Evolutionary conservation across 2,888 invertebrate genomes (phyloP).

Genomic region (Habroteleia sp.): DNA sequence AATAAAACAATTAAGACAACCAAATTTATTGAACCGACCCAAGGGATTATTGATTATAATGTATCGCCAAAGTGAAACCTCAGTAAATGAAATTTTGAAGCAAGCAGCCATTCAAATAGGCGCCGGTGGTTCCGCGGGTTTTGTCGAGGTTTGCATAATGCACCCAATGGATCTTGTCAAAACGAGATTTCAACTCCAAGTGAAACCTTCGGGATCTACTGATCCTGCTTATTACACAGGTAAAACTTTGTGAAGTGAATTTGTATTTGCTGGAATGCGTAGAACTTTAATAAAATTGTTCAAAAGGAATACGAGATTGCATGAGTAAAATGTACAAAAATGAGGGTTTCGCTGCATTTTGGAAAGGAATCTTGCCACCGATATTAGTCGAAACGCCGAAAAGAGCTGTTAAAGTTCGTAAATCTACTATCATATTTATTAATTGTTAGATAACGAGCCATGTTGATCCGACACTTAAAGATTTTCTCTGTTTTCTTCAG

Average conservation of each 20-base stretch:
- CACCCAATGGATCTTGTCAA: slow-evolving; percentile 97
- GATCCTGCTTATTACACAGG: slow-evolving; percentile 80
- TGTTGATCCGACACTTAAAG: too few relatives aligned
- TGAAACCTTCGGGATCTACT: slow-evolving; percentile 74
- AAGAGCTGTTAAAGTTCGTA: slow-evolving; percentile 90
- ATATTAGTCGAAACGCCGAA: slow-evolving; percentile 97
- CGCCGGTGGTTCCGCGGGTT: slow-evolving; percentile 94
- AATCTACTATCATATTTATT: slow-evolving; percentile 12
- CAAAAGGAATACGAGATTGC: slow-evolving; percentile 90
- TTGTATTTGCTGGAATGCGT: too few relatives aligned
- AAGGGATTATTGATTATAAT: slow-evolving; percentile 23
- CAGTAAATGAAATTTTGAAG: slow-evolving; percentile 80
- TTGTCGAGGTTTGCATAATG: slow-evolving; percentile 97
- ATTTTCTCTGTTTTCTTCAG: slow-evolving; percentile 78
- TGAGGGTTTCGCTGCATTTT: slow-evolving; percentile 92
- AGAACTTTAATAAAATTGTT: too few relatives aligned
- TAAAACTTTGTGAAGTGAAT: too few relatives aligned
- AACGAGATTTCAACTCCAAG: slow-evolving; percentile 92
- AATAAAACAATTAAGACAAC: too few relatives aligned
- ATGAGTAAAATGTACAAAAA: slow-evolving; percentile 92
- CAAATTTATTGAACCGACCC: too few relatives aligned
- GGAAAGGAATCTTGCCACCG: slow-evolving; percentile 97
- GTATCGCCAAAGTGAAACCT: slow-evolving; percentile 38
- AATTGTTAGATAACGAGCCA: slow-evolving; percentile 23
- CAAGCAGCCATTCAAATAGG: slow-evolving; percentile 91